Base-by-base conservation (phyloP, 2,113 vertebrate genomes). In the Nothocercus julius region DNA sequence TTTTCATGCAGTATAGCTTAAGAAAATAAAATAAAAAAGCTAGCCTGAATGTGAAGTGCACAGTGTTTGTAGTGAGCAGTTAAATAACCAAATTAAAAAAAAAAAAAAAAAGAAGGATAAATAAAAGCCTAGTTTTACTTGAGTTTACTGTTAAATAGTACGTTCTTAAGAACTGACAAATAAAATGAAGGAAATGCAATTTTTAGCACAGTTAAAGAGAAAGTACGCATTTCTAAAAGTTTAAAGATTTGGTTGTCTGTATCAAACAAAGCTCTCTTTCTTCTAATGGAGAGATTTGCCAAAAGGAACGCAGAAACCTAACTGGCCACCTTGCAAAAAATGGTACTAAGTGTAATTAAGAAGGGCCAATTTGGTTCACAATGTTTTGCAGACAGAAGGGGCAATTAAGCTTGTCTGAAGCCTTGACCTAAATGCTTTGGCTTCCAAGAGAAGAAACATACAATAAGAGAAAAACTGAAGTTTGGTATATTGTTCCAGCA, bases 371-470 rank as follows among this genome's bases (percentile, higher is more conserved):
- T 73, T 85, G 32, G 44, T 75, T 49, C 2, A 1, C 49, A 62
- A 40, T 21, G 13, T 77, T 66, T 58, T 77, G 47, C 25, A 16
- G 40, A 17, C 89, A 85, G 84, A 73, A 87, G 69, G 22, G 63
- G 47, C 72, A 62, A 84, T 78, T 47, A 79, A 82, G 20, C 36
- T 42, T 70, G 30, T 38, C 54, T 89, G 63, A 74, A 87, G 78
- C 19, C 47, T 66, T 63, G 59, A 73, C 82, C 67, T 75, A 87
- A 80, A 69, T 32, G 74, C 77, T 92, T 90, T 78, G 36, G 78
- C 83, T 96, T 86, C 77, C 77, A 82, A 62, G 69, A 62, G 49
- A 40, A 87, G 67, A 87, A 94, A 47, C 25, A 79, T 66, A 72
- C 72, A 91, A 85, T 1, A 2, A 62, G n/a, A 68, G 42, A 3